A percentile compares a stretch with the other conserved stretches of the same genome.
These are phyloP conservation scores for Aphrocallistes beatrix DNA, from an alignment of 37 sponge, comb jelly and placozoan genomes.

Conservation along the genomic window DNA sequence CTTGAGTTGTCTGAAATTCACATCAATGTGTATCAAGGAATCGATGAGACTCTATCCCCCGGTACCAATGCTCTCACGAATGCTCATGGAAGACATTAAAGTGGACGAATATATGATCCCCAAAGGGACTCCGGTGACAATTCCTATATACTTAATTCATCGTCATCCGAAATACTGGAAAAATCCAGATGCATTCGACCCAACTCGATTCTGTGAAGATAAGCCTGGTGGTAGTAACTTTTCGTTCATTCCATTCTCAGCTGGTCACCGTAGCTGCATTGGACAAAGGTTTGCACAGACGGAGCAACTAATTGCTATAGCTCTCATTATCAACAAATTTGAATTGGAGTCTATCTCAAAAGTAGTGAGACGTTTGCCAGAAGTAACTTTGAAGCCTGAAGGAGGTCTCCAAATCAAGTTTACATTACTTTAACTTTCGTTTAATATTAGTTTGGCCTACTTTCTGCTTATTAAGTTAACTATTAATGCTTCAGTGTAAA, in stretches of 20 bases:
- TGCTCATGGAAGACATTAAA: not conserved
- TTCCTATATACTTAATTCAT: not conserved
- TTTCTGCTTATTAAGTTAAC: no score
- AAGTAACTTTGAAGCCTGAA: not conserved
- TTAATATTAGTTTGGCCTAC: no score
- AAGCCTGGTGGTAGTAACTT: not conserved
- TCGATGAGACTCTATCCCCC: not conserved
- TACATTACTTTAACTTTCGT: no score
- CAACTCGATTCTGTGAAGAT: not conserved
- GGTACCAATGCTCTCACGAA: not conserved
- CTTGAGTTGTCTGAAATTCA: not conserved
- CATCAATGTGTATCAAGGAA: constrained; percentile 17
- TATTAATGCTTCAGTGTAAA: no score
- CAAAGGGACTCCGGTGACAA: not conserved
- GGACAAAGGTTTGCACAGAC: not conserved
- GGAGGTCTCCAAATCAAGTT: not conserved
- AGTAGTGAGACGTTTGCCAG: not conserved
- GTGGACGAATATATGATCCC: constrained; percentile 1
- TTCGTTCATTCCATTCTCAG: constrained; percentile 15
- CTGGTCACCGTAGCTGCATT: constrained; percentile 16
- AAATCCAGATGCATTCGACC: not conserved
- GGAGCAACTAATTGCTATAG: not conserved
- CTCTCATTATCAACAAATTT: not conserved
- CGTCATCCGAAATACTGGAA: constrained; percentile 18
- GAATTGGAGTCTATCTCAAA: not conserved